A percentile compares a stretch with the other conserved stretches of the same genome.
Conservation (phyloP, 2,888 invertebrate genomes). For the Orthosia gothica region DNA sequence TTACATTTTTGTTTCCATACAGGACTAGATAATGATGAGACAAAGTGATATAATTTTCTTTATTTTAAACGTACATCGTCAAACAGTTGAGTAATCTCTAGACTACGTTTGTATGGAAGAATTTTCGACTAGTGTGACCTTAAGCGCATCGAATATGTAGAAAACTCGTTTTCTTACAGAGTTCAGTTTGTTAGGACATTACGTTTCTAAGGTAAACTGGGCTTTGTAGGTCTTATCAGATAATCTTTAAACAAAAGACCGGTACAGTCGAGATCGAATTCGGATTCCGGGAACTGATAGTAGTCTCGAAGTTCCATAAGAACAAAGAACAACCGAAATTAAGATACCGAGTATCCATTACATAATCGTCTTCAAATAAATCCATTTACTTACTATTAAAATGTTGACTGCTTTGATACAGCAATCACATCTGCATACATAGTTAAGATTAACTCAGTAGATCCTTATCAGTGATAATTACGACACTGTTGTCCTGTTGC, state of each 20-base stretch:
- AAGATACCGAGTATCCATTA: constrained; percentile 1
- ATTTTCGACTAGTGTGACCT: no score
- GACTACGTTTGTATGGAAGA: no score
- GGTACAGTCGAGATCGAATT: not conserved
- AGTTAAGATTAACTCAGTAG: constrained; percentile 36
- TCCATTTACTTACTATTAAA: constrained; percentile 26
- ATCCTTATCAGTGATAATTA: constrained; percentile 48
- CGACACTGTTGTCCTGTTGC: constrained; percentile 21
- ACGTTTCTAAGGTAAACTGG: constrained; percentile 2
- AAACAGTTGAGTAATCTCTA: no score
- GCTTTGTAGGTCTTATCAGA: not conserved
- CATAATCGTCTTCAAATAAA: constrained; percentile 15
- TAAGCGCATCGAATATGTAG: constrained; percentile 7
- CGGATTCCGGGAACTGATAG: constrained; percentile 2
- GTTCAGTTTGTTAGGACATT: not conserved
- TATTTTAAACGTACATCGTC: no score
- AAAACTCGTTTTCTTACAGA: constrained; percentile 9
- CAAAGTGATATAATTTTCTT: no score
- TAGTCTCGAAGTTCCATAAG: not conserved
- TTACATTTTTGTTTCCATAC: no score
- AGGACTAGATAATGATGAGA: no score
- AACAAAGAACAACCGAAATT: constrained; percentile 1
- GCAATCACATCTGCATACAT: constrained; percentile 39
- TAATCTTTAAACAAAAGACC: not conserved
- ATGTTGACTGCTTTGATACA: constrained; percentile 15